phyloP scores from a whole-genome alignment of 2,888 invertebrate species.

The Ichneumon xanthorius region DNA sequence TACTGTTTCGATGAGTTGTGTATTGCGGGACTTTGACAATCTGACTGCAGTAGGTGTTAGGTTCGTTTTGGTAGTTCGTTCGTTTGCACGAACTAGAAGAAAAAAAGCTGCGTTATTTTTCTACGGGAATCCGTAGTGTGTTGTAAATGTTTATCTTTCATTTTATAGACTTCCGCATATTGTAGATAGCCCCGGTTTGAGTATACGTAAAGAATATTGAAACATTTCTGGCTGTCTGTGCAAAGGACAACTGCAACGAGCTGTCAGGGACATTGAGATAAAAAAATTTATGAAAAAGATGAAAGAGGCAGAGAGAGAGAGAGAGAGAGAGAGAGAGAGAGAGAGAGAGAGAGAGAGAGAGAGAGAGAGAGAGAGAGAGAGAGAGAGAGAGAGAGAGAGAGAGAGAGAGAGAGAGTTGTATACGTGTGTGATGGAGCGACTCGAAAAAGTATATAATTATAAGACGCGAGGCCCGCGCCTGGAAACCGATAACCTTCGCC shows the following conservation, averaged over 20 bases:
- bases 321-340: background rate
- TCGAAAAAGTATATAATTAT: constrained; percentile 28
- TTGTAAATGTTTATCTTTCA: background rate
- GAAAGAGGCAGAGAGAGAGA: background rate
- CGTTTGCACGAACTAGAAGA: background rate
- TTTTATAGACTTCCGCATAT: background rate
- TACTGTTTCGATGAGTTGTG: background rate
- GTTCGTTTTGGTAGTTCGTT: background rate
- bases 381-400: background rate
- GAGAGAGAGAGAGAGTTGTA: background rate
- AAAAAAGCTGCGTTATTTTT: background rate
- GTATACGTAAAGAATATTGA: background rate
- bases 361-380: constrained; percentile 1
- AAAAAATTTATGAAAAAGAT: background rate
- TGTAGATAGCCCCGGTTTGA: background rate
- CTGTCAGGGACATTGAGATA: background rate
- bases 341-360: background rate
- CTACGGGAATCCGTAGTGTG: background rate
- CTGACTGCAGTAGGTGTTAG: no score
- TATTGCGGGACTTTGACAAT: background rate
- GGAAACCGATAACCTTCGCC: constrained; percentile 75
- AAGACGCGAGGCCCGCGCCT: constrained; percentile 47
- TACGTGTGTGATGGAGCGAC: constrained; percentile 34
- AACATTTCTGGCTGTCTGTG: background rate
- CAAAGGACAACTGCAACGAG: background rate